A percentile compares a stretch with the other conserved stretches of the same genome.
Evolutionary conservation across 1,140 invertebrate species (phyloP).

Genomic region (Radopholus similis): DNA sequence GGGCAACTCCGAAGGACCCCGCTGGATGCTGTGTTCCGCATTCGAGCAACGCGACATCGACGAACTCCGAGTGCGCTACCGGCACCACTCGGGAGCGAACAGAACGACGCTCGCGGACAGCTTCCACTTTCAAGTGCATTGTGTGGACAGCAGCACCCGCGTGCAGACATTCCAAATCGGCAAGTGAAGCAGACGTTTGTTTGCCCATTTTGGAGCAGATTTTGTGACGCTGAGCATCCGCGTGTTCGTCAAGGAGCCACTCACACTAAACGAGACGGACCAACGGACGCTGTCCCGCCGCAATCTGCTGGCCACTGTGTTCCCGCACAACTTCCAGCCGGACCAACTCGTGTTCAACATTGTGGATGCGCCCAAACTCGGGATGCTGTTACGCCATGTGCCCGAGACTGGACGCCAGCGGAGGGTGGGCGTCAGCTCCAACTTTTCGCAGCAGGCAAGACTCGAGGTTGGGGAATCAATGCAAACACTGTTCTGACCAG

Average conservation of each 20-base stretch:
- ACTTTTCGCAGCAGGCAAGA: conserved; percentile 55
- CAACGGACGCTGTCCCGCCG: conserved; percentile 19
- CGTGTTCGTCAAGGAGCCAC: conserved; percentile 51
- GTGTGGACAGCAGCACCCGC: conserved; percentile 31
- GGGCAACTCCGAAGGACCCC: conserved; percentile 1
- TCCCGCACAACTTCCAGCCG: conserved; percentile 45
- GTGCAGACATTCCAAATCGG: conserved; percentile 49
- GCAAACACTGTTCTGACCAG: conserved; percentile 18
- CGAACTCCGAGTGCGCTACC: conserved; percentile 41
- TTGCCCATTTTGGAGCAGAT: background rate
- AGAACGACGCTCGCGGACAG: conserved; percentile 36
- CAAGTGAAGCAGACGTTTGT: background rate
- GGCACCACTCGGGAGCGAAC: conserved; percentile 44
- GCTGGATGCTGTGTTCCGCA: conserved; percentile 36
- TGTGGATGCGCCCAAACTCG: conserved; percentile 56
- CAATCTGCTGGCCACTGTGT: conserved; percentile 55
- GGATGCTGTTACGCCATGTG: conserved; percentile 50
- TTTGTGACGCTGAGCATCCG: conserved; percentile 57
- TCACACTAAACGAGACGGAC: conserved; percentile 55
- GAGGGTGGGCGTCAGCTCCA: conserved; percentile 57
- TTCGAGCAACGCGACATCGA: conserved; percentile 44
- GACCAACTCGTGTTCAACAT: conserved; percentile 52
- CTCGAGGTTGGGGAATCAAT: background rate
- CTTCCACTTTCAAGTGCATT: conserved; percentile 53
- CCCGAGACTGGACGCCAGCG: conserved; percentile 22